Percentiles rank a stretch among this genome's conserved stretches.
phyloP scores from a whole-genome alignment of 2,113 vertebrate species.

The Pterocles orientalis region DNA sequence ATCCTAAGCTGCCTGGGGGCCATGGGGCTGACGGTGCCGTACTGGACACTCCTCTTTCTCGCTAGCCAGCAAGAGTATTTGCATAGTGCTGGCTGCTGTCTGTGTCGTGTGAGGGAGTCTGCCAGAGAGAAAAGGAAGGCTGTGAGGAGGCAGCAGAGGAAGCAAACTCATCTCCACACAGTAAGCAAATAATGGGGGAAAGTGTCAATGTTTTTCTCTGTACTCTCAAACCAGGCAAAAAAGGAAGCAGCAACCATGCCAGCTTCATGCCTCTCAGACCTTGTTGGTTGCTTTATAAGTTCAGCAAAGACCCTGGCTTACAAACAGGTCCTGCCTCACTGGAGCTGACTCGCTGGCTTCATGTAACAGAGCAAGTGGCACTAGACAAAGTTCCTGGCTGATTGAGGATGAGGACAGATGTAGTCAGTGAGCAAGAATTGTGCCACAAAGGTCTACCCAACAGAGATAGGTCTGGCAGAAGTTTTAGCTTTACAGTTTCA shows the following conservation, averaged over 20 bases:
- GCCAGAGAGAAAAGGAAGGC: background rate
- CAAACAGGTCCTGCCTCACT: background rate
- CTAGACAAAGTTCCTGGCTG: background rate
- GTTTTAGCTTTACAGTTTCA: background rate
- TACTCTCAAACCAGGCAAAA: background rate
- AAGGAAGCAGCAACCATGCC: background rate
- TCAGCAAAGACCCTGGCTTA: background rate
- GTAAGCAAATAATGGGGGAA: background rate
- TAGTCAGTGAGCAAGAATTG: background rate
- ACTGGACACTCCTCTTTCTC: background rate
- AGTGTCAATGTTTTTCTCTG: background rate
- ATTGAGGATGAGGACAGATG: background rate
- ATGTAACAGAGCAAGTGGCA: background rate
- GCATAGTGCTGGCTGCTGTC: background rate
- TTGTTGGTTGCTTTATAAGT: background rate
- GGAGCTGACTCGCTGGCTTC: background rate
- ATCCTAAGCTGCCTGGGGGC: background rate
- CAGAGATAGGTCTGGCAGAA: background rate
- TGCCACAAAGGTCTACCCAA: background rate
- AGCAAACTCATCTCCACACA: background rate
- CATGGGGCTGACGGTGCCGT: accelerated
- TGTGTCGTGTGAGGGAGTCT: background rate
- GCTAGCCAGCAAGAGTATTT: background rate
- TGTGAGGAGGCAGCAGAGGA: background rate
- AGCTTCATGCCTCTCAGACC: background rate